Evolutionary conservation across 2,113 vertebrate genomes (phyloP).

Genomic region (Apus apus): DNA sequence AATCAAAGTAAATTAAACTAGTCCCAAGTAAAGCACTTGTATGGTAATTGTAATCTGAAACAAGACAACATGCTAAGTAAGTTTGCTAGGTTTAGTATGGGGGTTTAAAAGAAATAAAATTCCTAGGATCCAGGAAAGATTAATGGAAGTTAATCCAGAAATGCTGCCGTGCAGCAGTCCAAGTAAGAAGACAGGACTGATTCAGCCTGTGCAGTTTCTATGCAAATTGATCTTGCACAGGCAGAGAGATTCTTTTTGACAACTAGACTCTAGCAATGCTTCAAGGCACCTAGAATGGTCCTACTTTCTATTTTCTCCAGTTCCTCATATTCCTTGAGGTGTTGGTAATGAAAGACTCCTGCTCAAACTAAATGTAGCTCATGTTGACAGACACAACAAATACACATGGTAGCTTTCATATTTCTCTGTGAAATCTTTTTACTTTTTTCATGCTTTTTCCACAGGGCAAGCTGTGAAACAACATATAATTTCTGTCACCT

Average conservation of each 20-base stretch:
- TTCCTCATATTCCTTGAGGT: conserved; percentile 19
- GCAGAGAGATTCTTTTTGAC: conserved; percentile 51
- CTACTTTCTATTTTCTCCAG: conserved; percentile 11
- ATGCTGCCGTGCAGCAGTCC: neutral
- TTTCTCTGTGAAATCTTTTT: conserved; percentile 12
- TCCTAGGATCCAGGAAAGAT: conserved; percentile 2
- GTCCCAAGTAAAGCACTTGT: neutral
- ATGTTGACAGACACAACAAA: conserved; percentile 19
- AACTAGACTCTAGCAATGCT: conserved; percentile 34
- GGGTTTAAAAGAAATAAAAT: neutral
- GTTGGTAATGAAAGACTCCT: conserved; percentile 33
- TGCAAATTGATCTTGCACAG: conserved; percentile 35
- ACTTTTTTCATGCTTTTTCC: conserved; percentile 28
- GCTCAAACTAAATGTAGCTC: neutral
- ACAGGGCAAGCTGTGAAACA: neutral
- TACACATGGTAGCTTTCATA: conserved; percentile 36
- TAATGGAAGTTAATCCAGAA: conserved; percentile 47
- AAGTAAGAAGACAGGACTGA: conserved; percentile 15
- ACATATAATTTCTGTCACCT: conserved; percentile 28
- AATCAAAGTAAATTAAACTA: neutral
- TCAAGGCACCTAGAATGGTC: conserved; percentile 14
- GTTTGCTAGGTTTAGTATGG: neutral
- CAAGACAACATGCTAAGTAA: neutral
- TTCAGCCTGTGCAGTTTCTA: conserved; percentile 42
- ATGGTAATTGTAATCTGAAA: neutral